Percentiles rank a stretch among this genome's conserved stretches.
Evolutionary conservation across 35 echinoderm and acorn worm genomes (phyloP).

Genomic region (Diadema setosum): DNA sequence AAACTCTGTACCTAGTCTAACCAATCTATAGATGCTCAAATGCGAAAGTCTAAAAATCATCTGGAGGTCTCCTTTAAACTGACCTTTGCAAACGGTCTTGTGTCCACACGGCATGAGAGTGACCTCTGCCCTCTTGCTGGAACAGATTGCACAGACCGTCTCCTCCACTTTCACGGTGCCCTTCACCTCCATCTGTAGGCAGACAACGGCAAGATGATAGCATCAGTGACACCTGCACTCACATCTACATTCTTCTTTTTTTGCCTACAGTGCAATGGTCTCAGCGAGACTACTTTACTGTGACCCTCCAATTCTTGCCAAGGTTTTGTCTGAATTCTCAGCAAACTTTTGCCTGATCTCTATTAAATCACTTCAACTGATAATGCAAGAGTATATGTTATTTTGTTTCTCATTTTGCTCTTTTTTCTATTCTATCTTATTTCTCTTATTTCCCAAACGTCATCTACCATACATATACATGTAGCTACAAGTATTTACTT

Average conservation of each 20-base stretch:
- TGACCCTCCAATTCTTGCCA: background rate
- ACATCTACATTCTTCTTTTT: background rate
- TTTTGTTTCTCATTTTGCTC: no score
- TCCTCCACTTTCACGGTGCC: slow-evolving; percentile 20
- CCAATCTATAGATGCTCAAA: no score
- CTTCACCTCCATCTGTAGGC: slow-evolving; percentile 32
- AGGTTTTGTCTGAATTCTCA: background rate
- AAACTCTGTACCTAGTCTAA: no score
- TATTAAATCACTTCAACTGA: background rate
- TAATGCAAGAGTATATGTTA: no score
- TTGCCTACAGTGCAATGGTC: no score
- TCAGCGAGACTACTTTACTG: no score
- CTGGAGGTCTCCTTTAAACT: no score
- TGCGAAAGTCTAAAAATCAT: no score
- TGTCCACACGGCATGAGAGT: slow-evolving; percentile 85
- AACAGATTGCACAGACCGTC: slow-evolving; percentile 60
- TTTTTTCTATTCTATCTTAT: no score
- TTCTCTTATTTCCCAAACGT: no score
- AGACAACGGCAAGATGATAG: background rate
- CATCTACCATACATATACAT: no score
- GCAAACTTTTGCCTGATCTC: background rate
- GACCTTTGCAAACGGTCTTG: slow-evolving; percentile 74
- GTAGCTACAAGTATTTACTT: no score
- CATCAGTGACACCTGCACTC: background rate
- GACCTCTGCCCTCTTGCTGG: slow-evolving; percentile 66